Evolutionary conservation across 2,888 invertebrate genomes (phyloP), one percentile per base, ranked within the genome.

Genomic region (Macrophya annulata): DNA sequence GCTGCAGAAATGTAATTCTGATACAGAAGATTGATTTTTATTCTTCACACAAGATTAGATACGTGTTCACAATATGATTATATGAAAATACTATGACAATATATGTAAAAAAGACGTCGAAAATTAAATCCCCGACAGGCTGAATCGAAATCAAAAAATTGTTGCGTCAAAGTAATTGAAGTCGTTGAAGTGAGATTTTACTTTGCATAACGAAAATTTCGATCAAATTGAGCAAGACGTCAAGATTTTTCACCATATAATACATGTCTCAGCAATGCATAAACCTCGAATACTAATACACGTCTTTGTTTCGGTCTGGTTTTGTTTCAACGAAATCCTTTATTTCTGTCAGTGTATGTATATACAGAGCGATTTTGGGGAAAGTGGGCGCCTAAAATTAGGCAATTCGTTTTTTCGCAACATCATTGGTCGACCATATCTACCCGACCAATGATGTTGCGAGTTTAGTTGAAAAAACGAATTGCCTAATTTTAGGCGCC

Each of bases 191-290:
- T 25, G 25, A 65, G 25, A 25, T 21, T 65, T 21, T 31, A 65
- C 62, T 65, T 65, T 65, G 10, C 21, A 65, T 65, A 65, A 65
- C 62, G 62, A 65, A 65, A 65, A 9, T 68, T 37, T 15, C 37
- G 68, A 68, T 68, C 37, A 15, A 68, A 68, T 68, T 17, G 37
- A 17, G 17, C 37, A 1, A 15, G 37, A 68, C 31, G 37, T 17
- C 17, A 37, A 25, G 31, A 21, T 59, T 59, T 37, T 68, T 37
- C 31, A 37, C 37, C 37, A 68, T 25, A 12, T 65, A 65, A 21
- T 65, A 10, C 62, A 21, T 12, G 4, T 25, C 21, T 25, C 62
- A 65, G 62, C 25, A 65, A 65, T 65, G 21, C 62, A 65, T 65
- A 25, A 65, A 65, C 62, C 9, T 8, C 12, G 62, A 65, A 65